Evolutionary conservation across 1,140 invertebrate species (phyloP), one percentile per base, ranked within the genome.

Genomic region (Sycobia sp.): DNA sequence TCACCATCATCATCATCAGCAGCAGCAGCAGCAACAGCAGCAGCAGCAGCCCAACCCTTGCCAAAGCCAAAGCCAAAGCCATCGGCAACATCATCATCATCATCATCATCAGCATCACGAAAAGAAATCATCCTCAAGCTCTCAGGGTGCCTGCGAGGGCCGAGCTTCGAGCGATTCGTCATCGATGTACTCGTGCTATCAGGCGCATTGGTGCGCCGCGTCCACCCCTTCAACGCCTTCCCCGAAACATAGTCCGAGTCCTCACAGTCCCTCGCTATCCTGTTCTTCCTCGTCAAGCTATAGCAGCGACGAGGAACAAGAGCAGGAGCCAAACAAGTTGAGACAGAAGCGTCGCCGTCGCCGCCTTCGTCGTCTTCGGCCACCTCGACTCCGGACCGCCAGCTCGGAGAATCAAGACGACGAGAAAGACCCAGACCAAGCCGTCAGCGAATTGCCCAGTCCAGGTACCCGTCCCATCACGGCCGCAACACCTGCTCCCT

Each of bases 401-500:
- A 64, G 51, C 34, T 36, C 61, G 44, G 49, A 53, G 27, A 9
- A 27, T 29, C 47, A 9, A 55, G 59, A 56, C 54, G 41, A 68
- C 61, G 69, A 64, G 47, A 59, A 73, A 68, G 73, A 79, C 65
- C 71, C 76, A 66, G 73, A 77, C 51, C 74, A 74, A 76, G 77
- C 70, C 77, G 73, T 71, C 71, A 70, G 78, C 75, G 73, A 71
- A 63, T 76, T 81, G 75, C 76, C 77, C 56, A 81, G 77, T 79
- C 78, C 80, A 82, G 79, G 78, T 80, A 81, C 71, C 76, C 41
- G 59, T 68, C 25, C 67, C 47, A 67, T 66, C 84, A 98, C 95
- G 89, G 83, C 86, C 97, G 89, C 86, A 97, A 76, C 36, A 27
- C 34, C 39, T 11, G 13, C 13, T 32, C 20, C 44, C 14, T 14